Evolutionary conservation across 2,797 vertebrate species (phyloP).

Genomic region (Helarctos malayanus): DNA sequence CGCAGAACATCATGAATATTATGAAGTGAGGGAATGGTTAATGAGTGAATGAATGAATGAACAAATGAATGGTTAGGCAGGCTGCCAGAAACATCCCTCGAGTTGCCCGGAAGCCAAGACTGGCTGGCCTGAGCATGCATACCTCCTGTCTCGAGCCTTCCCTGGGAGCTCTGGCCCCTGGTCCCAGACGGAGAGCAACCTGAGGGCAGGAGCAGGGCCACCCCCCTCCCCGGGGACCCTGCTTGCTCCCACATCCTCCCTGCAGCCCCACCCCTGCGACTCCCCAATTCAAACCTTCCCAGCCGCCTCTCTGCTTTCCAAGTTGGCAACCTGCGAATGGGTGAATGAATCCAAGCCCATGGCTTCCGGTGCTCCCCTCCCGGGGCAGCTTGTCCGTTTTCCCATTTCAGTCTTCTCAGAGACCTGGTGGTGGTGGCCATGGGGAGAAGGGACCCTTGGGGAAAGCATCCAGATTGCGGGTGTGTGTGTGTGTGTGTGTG

Average conservation of each 20-base stretch:
- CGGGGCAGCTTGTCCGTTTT: neutral
- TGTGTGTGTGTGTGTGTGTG: too few species aligned
- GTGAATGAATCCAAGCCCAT: conserved; percentile 60
- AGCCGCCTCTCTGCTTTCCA: conserved; percentile 60
- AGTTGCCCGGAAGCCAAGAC: conserved; percentile 35
- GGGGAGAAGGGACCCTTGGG: neutral
- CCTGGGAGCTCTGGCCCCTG: neutral
- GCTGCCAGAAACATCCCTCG: neutral
- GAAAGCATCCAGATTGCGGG: neutral
- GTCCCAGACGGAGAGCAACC: neutral
- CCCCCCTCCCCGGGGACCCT: neutral
- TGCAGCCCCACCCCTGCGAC: neutral
- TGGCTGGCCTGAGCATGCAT: neutral
- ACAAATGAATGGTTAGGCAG: conserved; percentile 1
- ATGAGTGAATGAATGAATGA: conserved; percentile 13
- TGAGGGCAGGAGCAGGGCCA: neutral
- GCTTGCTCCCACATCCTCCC: neutral
- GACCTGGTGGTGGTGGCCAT: neutral
- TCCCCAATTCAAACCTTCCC: neutral
- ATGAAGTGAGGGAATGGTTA: neutral
- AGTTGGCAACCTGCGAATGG: conserved; percentile 59
- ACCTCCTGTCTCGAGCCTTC: neutral
- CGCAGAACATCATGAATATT: neutral
- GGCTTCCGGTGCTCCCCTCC: neutral
- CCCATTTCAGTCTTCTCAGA: neutral